A percentile compares a stretch with the other conserved stretches of the same genome.
Evolutionary conservation across 1,140 invertebrate genomes (phyloP).

Genomic region (Leptestheria dahalacensis): DNA sequence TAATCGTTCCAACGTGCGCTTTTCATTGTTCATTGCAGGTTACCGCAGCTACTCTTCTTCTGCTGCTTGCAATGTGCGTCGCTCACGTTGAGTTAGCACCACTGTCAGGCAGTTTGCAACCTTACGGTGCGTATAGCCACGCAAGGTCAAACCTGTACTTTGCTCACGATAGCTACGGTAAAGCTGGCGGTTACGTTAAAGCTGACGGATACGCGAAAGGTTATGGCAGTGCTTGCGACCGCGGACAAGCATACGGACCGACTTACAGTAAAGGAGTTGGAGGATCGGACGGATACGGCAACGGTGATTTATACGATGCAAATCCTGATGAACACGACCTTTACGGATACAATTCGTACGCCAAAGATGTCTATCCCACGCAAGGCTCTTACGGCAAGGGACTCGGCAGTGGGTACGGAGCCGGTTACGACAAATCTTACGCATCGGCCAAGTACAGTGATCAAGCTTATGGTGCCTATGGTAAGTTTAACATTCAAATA

Average conservation of each 20-base stretch:
- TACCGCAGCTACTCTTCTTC: no score
- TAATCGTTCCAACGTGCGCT: no score
- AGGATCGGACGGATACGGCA: not conserved
- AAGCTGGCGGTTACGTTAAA: not conserved
- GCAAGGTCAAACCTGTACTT: not conserved
- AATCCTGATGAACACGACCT: not conserved
- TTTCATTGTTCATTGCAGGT: no score
- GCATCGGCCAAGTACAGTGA: not conserved
- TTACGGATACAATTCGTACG: not conserved
- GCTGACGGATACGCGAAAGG: not conserved
- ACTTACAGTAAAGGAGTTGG: no score
- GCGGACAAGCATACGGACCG: not conserved
- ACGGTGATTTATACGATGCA: not conserved
- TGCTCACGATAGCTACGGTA: not conserved
- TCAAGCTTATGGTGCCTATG: not conserved
- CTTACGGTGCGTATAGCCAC: not conserved
- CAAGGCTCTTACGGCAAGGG: no score
- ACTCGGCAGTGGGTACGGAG: no score
- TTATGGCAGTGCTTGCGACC: not conserved
- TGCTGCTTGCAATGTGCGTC: no score
- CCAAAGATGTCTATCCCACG: not conserved
- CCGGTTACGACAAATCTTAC: not conserved
- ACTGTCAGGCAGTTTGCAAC: not conserved
- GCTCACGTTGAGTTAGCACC: no score
- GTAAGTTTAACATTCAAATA: no score